Conservation (phyloP, 2,113 vertebrate species). For the Tragulus kanchil region DNA sequence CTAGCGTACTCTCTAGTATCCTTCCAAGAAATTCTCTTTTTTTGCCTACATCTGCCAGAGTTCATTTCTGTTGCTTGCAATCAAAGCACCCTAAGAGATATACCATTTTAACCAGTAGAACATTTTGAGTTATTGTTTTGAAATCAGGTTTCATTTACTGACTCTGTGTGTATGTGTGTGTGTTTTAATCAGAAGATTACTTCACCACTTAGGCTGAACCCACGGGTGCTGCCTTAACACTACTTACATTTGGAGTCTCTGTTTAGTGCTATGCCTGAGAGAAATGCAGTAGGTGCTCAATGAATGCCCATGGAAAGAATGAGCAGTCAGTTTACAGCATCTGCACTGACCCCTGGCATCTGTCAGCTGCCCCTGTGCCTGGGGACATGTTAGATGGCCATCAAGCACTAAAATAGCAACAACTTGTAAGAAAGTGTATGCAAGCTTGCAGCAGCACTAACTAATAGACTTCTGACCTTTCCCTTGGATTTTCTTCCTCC, state of each 20-base stretch:
- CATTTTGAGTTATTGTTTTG: conserved; percentile 57
- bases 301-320: neutral
- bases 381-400: neutral
- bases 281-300: neutral
- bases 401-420: conserved; percentile 9
- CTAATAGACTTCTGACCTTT: conserved; percentile 20
- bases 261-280: neutral
- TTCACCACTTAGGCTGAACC: neutral
- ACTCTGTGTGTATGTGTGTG: neutral
- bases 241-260: neutral
- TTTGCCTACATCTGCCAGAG: conserved; percentile 5
- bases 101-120: neutral
- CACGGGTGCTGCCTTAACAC: neutral
- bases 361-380: neutral
- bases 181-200: neutral
- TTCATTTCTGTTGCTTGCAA: conserved; percentile 57
- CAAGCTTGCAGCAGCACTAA: neutral
- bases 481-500: conserved; percentile 22
- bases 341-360: neutral
- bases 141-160: conserved; percentile 36
- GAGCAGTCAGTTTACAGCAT: neutral
- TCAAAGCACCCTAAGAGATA: conserved; percentile 12
- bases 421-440: neutral
- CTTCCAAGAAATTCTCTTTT: conserved; percentile 53
- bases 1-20: neutral